Evolutionary conservation across 2,113 vertebrate genomes (phyloP), one percentile per base, ranked within the genome.

Genomic region (Thomomys bottae): DNA sequence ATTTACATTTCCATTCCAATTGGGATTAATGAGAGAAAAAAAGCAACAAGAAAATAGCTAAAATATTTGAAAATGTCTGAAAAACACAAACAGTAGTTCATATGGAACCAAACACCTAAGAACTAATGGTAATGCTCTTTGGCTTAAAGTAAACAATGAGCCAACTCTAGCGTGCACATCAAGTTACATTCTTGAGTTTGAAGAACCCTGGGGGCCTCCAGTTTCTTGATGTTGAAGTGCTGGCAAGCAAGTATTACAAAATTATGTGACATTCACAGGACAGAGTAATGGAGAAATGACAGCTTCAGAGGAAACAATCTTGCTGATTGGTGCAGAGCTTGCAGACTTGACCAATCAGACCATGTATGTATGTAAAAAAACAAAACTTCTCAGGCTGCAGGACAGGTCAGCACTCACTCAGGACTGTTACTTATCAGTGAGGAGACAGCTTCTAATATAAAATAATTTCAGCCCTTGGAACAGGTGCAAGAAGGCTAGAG

Each of bases 1-100:
- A 87, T 89, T 91, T 89, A 34, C 57, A 78, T 76, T 92, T 94
- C n/a, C 66, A 77, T 32, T 63, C 23, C 64, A 66, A 85, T 67
- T 57, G 26, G 14, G 78, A 17, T 81, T 83, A 93, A 11, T 67
- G 38, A 88, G 78, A 87, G 18, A 54, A 17, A 54, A 54, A 54
- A 54, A 17, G 15, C 49, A 54, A 66, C 1, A 87, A 54, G 6
- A n/a, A 26, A 30, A 18, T 4, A 75, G 36, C 14, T 24, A 85
- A 92, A 77, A 88, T 82, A 61, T 61, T 54, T 67, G 2, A 85
- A 92, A 77, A 88, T 82, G 49, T 61, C 54, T 67, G 2, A 20
- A 83, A 84, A 32, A 8, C 21, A 4, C 24, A 90, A 81, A 30
- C 8, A 18, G 30, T 10, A 26, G 10, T 38, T 77, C 84, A 42